Conservation (phyloP, 2,113 vertebrate species). For the Mola mola region DNA sequence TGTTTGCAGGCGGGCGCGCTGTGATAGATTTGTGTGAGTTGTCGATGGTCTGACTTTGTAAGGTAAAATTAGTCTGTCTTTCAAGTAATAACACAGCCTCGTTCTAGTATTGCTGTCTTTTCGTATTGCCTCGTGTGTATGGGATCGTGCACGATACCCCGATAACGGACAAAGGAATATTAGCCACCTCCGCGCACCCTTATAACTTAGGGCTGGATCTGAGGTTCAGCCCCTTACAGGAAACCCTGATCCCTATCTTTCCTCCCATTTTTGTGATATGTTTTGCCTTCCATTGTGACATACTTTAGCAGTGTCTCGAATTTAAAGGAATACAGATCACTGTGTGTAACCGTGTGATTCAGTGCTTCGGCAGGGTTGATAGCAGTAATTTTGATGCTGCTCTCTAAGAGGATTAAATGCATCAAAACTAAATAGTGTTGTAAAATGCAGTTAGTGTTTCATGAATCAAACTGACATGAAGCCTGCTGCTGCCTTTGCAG, state of each 20-base stretch:
- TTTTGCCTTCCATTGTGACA: neutral
- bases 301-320: neutral
- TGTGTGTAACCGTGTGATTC: neutral
- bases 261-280: neutral
- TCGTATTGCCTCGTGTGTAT: neutral
- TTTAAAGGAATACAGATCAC: neutral
- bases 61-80: too few species aligned
- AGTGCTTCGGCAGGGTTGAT: too few species aligned
- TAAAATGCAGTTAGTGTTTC: too few species aligned
- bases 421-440: too few species aligned
- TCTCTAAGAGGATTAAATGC: too few species aligned
- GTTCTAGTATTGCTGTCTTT: neutral
- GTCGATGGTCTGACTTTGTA: too few species aligned
- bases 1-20: conserved; percentile 1
- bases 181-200: conserved; percentile 30
- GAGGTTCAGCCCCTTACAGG: conserved; percentile 32
- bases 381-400: too few species aligned
- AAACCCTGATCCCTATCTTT: conserved; percentile 26
- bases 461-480: neutral
- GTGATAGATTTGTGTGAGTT: neutral
- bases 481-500: neutral
- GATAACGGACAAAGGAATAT: conserved; percentile 27
- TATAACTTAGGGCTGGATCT: conserved; percentile 11
- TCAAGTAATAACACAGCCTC: neutral
- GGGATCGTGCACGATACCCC: neutral